These are phyloP conservation scores for Balearica regulorum DNA, from an alignment of 2,797 vertebrate species.

Conservation along the genomic window DNA sequence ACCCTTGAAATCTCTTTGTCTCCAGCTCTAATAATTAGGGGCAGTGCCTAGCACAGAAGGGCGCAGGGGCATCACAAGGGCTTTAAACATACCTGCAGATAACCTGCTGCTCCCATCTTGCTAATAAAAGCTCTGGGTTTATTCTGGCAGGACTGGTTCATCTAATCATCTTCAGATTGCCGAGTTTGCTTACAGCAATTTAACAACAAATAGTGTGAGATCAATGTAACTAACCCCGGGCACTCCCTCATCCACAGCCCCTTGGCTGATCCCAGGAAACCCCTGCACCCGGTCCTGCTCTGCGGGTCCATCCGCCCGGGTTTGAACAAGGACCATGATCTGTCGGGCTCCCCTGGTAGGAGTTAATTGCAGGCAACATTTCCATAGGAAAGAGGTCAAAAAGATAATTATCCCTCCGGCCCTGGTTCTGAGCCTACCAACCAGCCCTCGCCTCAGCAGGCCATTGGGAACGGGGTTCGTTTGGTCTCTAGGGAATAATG, in stretches of 20 bases:
- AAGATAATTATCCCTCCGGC: background rate
- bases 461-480: background rate
- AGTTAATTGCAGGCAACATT: background rate
- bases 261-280: background rate
- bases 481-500: background rate
- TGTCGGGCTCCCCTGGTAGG: background rate
- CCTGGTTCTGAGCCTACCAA: background rate
- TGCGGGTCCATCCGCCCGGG: rapidly evolving
- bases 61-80: background rate
- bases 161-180: background rate
- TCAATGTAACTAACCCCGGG: rapidly evolving
- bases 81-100: background rate
- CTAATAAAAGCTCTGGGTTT: background rate
- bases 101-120: background rate
- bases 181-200: background rate
- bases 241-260: rapidly evolving
- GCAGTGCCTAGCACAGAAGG: background rate
- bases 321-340: background rate
- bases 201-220: background rate
- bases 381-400: background rate
- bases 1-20: background rate
- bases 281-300: background rate
- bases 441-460: rapidly evolving
- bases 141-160: background rate
- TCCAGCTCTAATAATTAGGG: background rate